These are phyloP conservation scores for Pachydiplax longipennis DNA, from an alignment of 2,888 invertebrate species.

Conservation along the genomic window DNA sequence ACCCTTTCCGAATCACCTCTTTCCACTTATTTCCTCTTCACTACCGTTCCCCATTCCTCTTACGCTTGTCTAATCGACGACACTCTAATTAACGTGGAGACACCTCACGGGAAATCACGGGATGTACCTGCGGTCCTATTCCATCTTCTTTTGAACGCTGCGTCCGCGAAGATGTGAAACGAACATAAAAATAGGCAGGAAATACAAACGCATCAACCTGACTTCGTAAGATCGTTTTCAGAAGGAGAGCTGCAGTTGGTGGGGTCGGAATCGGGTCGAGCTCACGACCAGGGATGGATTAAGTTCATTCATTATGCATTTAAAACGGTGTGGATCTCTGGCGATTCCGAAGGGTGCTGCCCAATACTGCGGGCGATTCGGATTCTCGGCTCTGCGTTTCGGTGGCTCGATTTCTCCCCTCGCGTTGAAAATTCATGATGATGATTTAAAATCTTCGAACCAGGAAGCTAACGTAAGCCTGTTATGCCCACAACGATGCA, in stretches of 20 bases:
- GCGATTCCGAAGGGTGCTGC: too few species aligned
- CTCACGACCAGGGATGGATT: not conserved
- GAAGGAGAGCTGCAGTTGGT: not conserved
- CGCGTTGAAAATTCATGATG: too few species aligned
- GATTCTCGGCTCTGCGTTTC: not conserved
- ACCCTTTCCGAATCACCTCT: not conserved
- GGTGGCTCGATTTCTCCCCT: not conserved
- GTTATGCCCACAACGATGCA: too few species aligned
- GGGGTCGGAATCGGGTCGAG: not conserved
- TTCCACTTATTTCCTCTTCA: not conserved
- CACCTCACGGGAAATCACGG: conserved; percentile 19
- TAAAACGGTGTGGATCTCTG: not conserved
- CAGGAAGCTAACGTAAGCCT: too few species aligned
- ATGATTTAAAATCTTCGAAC: too few species aligned
- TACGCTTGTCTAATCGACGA: not conserved
- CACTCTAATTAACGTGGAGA: conserved; percentile 24
- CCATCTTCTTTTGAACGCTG: not conserved
- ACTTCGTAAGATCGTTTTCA: not conserved
- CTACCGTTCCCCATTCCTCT: not conserved
- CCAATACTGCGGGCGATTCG: not conserved
- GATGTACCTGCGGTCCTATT: not conserved
- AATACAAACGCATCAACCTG: too few species aligned
- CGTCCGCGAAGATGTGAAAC: not conserved
- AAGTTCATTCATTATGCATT: not conserved
- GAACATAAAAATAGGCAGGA: not conserved